Percentiles rank a stretch among this genome's conserved stretches.
Evolutionary conservation across 2,113 vertebrate genomes (phyloP).

Genomic region (Pao palembangensis): DNA sequence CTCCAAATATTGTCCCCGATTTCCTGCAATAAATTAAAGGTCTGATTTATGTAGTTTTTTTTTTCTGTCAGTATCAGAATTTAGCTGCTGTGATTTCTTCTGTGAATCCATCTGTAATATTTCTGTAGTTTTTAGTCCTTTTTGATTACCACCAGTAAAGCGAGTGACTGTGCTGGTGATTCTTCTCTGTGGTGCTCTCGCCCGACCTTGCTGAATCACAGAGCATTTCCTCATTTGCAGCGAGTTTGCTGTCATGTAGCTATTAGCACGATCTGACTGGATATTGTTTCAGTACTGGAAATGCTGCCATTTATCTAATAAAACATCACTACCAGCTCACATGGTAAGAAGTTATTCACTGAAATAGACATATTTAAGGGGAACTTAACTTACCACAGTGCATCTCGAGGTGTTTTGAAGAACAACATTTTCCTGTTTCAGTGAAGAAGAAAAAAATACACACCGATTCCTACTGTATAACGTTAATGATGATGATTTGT

Average conservation of each 20-base stretch:
- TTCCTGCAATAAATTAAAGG: slow-evolving; percentile 2
- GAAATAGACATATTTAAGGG: neutral
- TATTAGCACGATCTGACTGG: slow-evolving; percentile 8
- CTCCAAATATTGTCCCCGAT: neutral
- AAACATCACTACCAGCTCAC: slow-evolving; percentile 22
- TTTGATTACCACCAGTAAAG: no score
- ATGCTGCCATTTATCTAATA: slow-evolving; percentile 36
- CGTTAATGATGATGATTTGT: no score
- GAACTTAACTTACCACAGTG: neutral
- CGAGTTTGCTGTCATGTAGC: slow-evolving; percentile 18
- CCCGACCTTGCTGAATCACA: neutral
- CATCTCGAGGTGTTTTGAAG: no score
- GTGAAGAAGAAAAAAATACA: no score
- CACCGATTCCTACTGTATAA: no score
- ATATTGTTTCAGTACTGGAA: slow-evolving; percentile 19
- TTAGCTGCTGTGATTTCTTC: neutral
- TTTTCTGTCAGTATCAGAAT: neutral
- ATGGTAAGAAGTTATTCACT: slow-evolving; percentile 57
- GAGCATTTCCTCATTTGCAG: slow-evolving; percentile 58
- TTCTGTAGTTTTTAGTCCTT: neutral
- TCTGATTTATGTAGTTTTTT: neutral
- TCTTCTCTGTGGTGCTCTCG: slow-evolving; percentile 7
- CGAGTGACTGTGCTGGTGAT: neutral
- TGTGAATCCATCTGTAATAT: neutral
- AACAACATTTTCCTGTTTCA: no score